These are phyloP conservation scores for Rhodophaea formosa DNA, from an alignment of 2,888 invertebrate species.

Conservation along the genomic window DNA sequence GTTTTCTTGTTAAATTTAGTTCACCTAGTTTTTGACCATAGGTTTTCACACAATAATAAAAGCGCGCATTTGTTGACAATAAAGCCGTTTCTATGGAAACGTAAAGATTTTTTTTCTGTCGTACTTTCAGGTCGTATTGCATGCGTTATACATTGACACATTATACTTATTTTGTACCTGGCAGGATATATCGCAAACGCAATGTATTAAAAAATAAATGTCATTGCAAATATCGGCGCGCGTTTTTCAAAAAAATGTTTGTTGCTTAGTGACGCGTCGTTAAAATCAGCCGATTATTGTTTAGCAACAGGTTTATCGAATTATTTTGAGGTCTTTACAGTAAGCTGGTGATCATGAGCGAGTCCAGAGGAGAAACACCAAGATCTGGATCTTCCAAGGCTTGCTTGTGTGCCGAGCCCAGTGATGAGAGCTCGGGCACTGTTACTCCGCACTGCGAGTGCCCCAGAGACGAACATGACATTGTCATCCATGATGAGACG, in stretches of 20 bases:
- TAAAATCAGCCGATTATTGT: slow-evolving; percentile 2
- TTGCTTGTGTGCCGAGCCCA: slow-evolving; percentile 49
- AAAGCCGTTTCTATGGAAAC: slow-evolving; percentile 40
- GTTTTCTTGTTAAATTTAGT: neutral
- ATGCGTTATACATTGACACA: neutral
- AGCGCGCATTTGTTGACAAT: slow-evolving; percentile 39
- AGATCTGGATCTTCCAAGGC: slow-evolving; percentile 27
- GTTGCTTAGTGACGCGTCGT: slow-evolving; percentile 42
- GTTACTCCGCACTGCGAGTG: slow-evolving; percentile 49
- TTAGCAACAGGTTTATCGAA: slow-evolving; percentile 2
- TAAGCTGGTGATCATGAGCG: slow-evolving; percentile 34
- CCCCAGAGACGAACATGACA: slow-evolving; percentile 53
- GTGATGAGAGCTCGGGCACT: slow-evolving; percentile 31
- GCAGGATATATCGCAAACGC: neutral
- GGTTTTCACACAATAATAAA: neutral
- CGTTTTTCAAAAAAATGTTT: slow-evolving; percentile 9
- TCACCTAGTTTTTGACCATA: too few relatives aligned
- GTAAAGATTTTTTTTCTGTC: too few relatives aligned
- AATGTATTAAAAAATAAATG: neutral
- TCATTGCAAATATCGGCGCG: neutral
- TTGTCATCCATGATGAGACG: slow-evolving; percentile 53
- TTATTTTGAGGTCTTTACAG: slow-evolving; percentile 1
- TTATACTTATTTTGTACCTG: neutral
- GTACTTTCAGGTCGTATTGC: too few relatives aligned
- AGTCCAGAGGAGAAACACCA: slow-evolving; percentile 17